Evolutionary conservation across 1,140 invertebrate genomes (phyloP), one percentile per base, ranked within the genome.

Genomic region (Bathynomus jamesi): DNA sequence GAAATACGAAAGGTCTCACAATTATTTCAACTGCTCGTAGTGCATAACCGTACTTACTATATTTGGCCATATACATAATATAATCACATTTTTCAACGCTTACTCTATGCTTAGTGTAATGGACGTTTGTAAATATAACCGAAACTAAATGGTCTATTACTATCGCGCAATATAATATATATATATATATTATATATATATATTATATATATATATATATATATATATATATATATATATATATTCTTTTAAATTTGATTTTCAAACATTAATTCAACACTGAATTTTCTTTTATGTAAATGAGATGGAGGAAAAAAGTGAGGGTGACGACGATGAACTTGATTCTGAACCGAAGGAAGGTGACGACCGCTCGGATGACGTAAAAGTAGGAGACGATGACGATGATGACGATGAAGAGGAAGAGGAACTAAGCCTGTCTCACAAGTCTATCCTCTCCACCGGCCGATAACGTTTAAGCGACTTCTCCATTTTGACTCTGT

Each of bases 401-500:
- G 25, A 11, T 8, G 65, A 66, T 13, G 46, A 31, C 24, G 21
- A 28, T 32, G 30, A 27, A 62, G 25, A 24, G 61, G 25, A 25
- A 24, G 21, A 62, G 27, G 13, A 24, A 13, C 10, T 5, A 10
- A 69, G 28, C 40, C 7, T 40, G 60, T 68, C 60, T 72, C 67
- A 78, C 65, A 75, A 69, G 62, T 74, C 74, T 68, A 78, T 75
- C 67, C 76, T 72, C 61, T 75, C 76, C n/a, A 70, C 68, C 27
- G 75, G 74, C 53, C 70, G 73, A 40, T 76, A 75, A 31, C 76
- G 69, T 71, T 82, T 82, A 28, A 83, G 72, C 8, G 82, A 83
- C 72, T 82, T 80, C 76, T 86, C 84, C 79, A 87, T 86, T 67
- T 82, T 84, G 74, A 86, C 80, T 31, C 86, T 80, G 78, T 87